Evolutionary conservation across 1,140 invertebrate species (phyloP).

Genomic region (Anadara kagoshimensis): DNA sequence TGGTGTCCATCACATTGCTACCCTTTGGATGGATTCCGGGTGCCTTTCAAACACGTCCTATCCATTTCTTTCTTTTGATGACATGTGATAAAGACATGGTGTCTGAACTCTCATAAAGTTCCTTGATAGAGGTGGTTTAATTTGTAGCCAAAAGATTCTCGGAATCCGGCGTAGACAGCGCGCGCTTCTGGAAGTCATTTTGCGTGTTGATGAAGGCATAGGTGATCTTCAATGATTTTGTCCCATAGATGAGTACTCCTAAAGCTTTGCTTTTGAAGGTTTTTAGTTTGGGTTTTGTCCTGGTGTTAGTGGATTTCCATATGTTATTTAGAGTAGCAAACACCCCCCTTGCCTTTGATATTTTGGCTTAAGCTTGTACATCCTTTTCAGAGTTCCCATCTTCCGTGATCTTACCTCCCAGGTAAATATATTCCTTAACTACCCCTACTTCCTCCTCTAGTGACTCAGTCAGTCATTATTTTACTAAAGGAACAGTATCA

Average conservation of each 20-base stretch:
- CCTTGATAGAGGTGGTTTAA: not conserved
- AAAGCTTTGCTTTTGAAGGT: conserved; percentile 36
- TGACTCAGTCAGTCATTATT: too few species aligned
- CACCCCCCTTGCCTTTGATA: conserved; percentile 22
- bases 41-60: not conserved
- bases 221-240: conserved; percentile 12
- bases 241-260: conserved; percentile 30
- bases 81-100: not conserved
- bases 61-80: conserved; percentile 1
- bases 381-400: conserved; percentile 22
- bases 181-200: conserved; percentile 11
- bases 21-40: not conserved
- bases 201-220: conserved; percentile 2
- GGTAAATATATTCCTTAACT: not conserved
- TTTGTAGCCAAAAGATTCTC: conserved; percentile 12
- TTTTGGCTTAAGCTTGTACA: conserved; percentile 17
- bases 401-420: conserved; percentile 12
- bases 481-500: too few species aligned
- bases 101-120: not conserved
- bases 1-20: too few species aligned
- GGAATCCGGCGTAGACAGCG: conserved; percentile 8
- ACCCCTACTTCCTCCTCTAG: too few species aligned
- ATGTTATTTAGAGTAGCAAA: conserved; percentile 16
- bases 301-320: conserved; percentile 32
- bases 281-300: conserved; percentile 20